Evolutionary conservation across 2,797 vertebrate genomes (phyloP).

Genomic region (Pempheris klunzingeri): DNA sequence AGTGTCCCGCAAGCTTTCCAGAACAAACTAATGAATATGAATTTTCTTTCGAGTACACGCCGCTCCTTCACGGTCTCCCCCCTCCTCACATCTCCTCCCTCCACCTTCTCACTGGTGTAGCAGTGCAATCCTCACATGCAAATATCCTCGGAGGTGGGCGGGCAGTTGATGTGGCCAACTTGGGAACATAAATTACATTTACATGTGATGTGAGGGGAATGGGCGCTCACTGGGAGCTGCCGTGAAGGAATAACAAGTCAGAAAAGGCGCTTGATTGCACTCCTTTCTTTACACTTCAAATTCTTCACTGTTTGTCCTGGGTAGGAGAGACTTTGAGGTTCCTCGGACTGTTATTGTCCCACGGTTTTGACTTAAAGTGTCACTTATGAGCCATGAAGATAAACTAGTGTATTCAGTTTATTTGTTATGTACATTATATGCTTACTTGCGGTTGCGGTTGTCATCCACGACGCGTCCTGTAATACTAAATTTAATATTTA

Average conservation of each 20-base stretch:
- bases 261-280: constrained; percentile 55
- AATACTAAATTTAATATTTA: no score
- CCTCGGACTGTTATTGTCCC: neutral
- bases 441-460: no score
- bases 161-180: constrained; percentile 49
- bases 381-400: neutral
- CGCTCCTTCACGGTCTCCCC: constrained; percentile 12
- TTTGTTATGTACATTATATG: neutral
- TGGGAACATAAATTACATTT: constrained; percentile 72
- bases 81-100: constrained; percentile 24
- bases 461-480: no score
- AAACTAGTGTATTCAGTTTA: neutral
- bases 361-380: neutral
- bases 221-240: constrained; percentile 35
- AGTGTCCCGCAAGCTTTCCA: constrained; percentile 33
- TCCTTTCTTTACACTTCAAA: constrained; percentile 30
- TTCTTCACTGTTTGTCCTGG: constrained; percentile 14
- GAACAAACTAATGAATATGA: constrained; percentile 61
- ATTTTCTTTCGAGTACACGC: constrained; percentile 41
- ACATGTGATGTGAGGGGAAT: constrained; percentile 65
- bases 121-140: constrained; percentile 64
- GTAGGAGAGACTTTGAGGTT: neutral
- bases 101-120: constrained; percentile 34
- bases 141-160: constrained; percentile 62
- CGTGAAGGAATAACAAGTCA: constrained; percentile 39